Conservation (phyloP, 92 coral and sea anemone species). For the Micromussa lordhowensis region DNA sequence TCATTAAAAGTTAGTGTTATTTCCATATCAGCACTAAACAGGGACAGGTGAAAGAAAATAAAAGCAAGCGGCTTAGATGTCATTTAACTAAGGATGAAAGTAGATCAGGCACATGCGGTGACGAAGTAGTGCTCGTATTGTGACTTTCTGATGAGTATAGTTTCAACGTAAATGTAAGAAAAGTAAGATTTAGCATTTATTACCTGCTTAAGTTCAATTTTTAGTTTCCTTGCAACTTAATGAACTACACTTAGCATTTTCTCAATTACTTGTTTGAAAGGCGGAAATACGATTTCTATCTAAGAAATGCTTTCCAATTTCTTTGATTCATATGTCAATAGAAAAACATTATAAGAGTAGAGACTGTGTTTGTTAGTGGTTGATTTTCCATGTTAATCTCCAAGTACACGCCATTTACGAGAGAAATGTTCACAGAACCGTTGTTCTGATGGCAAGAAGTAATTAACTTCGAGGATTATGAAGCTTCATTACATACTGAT, state of each 20-base stretch:
- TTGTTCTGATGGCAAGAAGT: not conserved
- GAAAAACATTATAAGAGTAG: not conserved
- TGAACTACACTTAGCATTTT: not conserved
- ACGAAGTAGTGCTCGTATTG: not conserved
- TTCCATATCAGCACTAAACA: not conserved
- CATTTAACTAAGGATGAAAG: not conserved
- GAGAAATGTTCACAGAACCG: not conserved
- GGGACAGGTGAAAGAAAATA: not conserved
- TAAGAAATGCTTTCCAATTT: not conserved
- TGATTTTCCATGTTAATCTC: not conserved
- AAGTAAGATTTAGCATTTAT: not conserved
- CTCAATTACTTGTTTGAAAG: not conserved
- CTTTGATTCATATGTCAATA: not conserved
- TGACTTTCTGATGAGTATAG: not conserved
- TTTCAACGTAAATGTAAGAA: not conserved
- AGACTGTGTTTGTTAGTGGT: not conserved
- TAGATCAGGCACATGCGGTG: no score
- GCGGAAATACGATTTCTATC: slow-evolving; percentile 45
- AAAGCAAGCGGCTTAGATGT: not conserved
- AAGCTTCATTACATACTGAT: slow-evolving; percentile 11
- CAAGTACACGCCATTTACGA: not conserved
- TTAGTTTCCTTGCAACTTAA: not conserved
- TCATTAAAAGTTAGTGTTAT: not conserved
- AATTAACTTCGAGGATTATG: slow-evolving; percentile 19
- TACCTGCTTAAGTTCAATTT: not conserved